Conservation (phyloP, 2,797 vertebrate genomes). For the Melanotaenia trifasciata region DNA sequence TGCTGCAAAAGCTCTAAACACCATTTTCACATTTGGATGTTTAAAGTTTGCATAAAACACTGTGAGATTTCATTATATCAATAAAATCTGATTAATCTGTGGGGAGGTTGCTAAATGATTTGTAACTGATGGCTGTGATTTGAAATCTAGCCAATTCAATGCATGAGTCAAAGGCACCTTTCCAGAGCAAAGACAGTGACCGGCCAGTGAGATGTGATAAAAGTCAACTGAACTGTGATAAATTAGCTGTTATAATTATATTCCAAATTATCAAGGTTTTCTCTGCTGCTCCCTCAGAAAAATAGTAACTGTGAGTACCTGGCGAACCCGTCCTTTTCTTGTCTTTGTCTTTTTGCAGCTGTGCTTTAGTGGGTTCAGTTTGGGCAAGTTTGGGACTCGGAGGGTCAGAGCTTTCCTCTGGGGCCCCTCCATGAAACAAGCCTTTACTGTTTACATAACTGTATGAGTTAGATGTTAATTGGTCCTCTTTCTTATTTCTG, state of each 20-base stretch:
- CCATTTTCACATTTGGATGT: background rate
- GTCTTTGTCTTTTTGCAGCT: conserved; percentile 28
- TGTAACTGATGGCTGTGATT: background rate
- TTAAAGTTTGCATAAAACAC: background rate
- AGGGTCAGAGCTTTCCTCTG: conserved; percentile 14
- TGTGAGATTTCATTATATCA: background rate
- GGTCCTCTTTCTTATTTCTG: conserved; percentile 48
- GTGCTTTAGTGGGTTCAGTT: conserved; percentile 29
- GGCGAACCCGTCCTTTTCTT: conserved; percentile 22
- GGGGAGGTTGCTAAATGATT: background rate
- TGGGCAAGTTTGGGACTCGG: conserved; percentile 24
- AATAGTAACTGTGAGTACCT: conserved; percentile 45
- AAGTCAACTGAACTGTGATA: background rate
- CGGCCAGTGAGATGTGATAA: background rate
- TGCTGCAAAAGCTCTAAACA: background rate
- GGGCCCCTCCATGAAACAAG: background rate
- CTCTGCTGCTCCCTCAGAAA: background rate
- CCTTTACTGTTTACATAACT: conserved; percentile 20
- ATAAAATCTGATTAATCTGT: background rate
- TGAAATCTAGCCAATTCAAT: background rate
- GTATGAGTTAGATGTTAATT: conserved; percentile 11
- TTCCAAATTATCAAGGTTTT: background rate
- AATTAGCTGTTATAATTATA: background rate
- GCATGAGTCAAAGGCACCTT: background rate
- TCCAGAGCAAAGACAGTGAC: background rate